These are phyloP conservation scores for Mus spicilegus DNA, from an alignment of 2,113 vertebrate species.

Conservation along the genomic window DNA sequence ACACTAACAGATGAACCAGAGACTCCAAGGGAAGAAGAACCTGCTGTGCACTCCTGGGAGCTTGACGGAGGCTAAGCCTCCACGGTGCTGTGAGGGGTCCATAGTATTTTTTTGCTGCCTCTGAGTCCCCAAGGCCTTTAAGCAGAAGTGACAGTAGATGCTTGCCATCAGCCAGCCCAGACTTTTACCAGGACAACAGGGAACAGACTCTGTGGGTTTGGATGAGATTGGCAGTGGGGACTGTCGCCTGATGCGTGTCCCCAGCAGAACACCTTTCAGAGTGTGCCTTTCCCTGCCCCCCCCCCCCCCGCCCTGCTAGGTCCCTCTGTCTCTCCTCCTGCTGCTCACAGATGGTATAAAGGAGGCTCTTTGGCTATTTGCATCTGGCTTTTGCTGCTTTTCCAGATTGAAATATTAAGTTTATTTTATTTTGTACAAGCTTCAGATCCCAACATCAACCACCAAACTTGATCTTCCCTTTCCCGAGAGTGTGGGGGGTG, in stretches of 20 bases:
- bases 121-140: constrained; percentile 59
- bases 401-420: constrained; percentile 62
- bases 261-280: constrained; percentile 52
- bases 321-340: constrained; percentile 52
- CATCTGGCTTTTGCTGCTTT: constrained; percentile 78
- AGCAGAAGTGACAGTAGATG: constrained; percentile 68
- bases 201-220: constrained; percentile 40
- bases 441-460: constrained; percentile 4
- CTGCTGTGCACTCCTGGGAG: not conserved
- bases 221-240: constrained; percentile 54
- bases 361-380: constrained; percentile 80
- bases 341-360: constrained; percentile 75
- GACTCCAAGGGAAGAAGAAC: constrained; percentile 64
- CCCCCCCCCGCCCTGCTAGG: constrained; percentile 5
- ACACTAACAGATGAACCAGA: constrained; percentile 73
- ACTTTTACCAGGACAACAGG: constrained; percentile 49
- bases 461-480: constrained; percentile 52
- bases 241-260: not conserved
- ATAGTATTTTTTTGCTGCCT: constrained; percentile 57
- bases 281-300: constrained; percentile 44
- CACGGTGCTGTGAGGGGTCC: constrained; percentile 24
- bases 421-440: constrained; percentile 44
- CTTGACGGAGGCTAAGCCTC: constrained; percentile 48
- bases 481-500: not conserved
- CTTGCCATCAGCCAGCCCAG: constrained; percentile 67